phyloP scores from a whole-genome alignment of 2,888 invertebrate genomes.

The Tigriopus californicus region DNA sequence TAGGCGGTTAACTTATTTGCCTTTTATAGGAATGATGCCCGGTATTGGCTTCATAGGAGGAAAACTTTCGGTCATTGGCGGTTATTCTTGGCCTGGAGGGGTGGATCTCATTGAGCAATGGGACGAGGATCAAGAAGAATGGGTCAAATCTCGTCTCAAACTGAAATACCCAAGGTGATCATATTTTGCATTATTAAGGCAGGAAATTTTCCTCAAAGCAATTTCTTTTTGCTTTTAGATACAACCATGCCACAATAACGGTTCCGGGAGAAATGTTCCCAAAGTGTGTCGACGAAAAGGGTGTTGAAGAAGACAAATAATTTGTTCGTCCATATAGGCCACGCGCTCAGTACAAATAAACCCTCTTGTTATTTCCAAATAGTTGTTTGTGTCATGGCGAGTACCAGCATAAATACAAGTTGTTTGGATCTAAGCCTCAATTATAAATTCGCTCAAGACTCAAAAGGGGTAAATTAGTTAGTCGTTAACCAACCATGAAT shows the following conservation, averaged over 20 bases:
- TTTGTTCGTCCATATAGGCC: too few species aligned
- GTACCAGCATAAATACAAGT: too few species aligned
- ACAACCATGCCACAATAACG: conserved; percentile 13
- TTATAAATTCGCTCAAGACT: too few species aligned
- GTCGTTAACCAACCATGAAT: too few species aligned
- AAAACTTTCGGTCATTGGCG: conserved; percentile 11
- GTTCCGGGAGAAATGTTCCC: conserved; percentile 15
- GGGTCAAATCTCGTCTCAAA: conserved; percentile 5
- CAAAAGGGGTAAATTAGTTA: too few species aligned
- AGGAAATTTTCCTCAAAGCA: not conserved
- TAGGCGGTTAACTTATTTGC: not conserved
- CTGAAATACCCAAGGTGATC: conserved; percentile 5
- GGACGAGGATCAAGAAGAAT: conserved; percentile 15
- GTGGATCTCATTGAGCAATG: conserved; percentile 14
- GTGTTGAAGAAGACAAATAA: too few species aligned
- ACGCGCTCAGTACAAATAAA: too few species aligned
- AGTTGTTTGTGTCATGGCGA: too few species aligned
- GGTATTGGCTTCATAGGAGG: conserved; percentile 13
- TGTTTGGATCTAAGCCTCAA: too few species aligned
- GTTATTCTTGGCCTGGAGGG: conserved; percentile 14
- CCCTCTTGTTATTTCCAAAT: too few species aligned
- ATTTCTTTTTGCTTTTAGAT: not conserved
- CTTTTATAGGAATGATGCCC: conserved; percentile 14
- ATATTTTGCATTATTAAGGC: not conserved
- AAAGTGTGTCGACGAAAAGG: not conserved